Conservation (phyloP, 2,888 invertebrate species). For the Hedya salicella region DNA sequence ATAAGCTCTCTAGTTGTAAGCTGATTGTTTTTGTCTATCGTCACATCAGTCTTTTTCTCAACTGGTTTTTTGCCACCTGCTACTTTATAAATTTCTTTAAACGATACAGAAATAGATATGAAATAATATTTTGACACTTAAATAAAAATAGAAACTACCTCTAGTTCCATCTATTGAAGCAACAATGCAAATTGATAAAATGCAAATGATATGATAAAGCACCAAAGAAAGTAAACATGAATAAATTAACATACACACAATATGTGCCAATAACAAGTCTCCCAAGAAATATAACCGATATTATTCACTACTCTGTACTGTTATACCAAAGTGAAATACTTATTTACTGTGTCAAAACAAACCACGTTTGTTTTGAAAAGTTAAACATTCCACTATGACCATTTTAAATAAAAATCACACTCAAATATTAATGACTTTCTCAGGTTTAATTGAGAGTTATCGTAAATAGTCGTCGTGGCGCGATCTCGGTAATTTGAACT, state of each 20-base stretch:
- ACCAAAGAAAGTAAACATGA: slow-evolving; percentile 4
- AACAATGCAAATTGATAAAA: background rate
- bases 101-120: too few relatives aligned
- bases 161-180: background rate
- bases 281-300: background rate
- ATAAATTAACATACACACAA: slow-evolving; percentile 20
- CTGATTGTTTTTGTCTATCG: too few relatives aligned
- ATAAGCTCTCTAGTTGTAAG: too few relatives aligned
- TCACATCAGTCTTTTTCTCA: too few relatives aligned
- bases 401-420: background rate
- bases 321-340: background rate
- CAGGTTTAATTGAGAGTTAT: slow-evolving; percentile 5
- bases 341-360: slow-evolving; percentile 5
- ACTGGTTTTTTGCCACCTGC: too few relatives aligned
- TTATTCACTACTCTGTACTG: background rate
- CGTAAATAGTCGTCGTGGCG: slow-evolving; percentile 25
- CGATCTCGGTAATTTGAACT: slow-evolving; percentile 27
- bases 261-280: slow-evolving; percentile 7
- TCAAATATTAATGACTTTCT: background rate
- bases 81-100: too few relatives aligned
- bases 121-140: too few relatives aligned
- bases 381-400: background rate
- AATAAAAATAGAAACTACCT: background rate
- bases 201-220: slow-evolving; percentile 1
- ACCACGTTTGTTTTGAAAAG: background rate